Conservation (phyloP, 2,797 vertebrate species). For the Siniperca scherzeri region DNA sequence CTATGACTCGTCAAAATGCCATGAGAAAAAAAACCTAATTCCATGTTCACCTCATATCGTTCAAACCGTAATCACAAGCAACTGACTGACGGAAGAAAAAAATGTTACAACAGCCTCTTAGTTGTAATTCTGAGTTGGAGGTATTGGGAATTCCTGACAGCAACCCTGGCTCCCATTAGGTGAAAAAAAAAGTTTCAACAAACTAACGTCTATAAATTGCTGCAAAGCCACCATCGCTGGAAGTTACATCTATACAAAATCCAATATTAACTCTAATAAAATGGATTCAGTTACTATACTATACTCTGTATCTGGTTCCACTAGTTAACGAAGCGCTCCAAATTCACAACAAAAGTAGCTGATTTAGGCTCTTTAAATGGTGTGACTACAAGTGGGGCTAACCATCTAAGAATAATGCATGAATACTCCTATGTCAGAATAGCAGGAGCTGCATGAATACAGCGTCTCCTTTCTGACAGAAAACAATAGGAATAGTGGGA, state of each 20-base stretch:
- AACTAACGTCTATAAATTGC: background rate
- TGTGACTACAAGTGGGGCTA: background rate
- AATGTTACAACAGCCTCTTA: background rate
- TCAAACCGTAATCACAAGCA: background rate
- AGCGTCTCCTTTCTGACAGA: background rate
- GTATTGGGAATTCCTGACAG: no score
- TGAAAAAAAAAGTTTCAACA: no score
- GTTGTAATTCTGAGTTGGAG: background rate
- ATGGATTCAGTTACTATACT: background rate
- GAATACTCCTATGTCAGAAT: background rate
- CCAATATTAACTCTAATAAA: background rate
- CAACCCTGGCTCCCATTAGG: no score
- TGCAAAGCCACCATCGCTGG: background rate
- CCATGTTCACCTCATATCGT: background rate
- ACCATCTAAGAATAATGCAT: background rate
- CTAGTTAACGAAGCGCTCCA: background rate
- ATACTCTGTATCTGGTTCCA: background rate
- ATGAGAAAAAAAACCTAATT: background rate
- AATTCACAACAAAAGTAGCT: background rate
- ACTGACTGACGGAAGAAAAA: background rate
- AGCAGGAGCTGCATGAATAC: no score
- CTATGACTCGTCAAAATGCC: background rate
- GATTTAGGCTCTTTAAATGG: background rate
- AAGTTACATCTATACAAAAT: background rate
- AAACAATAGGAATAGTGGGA: background rate